phyloP scores from a whole-genome alignment of 2,888 invertebrate genomes.

The Agrotis clavis region DNA sequence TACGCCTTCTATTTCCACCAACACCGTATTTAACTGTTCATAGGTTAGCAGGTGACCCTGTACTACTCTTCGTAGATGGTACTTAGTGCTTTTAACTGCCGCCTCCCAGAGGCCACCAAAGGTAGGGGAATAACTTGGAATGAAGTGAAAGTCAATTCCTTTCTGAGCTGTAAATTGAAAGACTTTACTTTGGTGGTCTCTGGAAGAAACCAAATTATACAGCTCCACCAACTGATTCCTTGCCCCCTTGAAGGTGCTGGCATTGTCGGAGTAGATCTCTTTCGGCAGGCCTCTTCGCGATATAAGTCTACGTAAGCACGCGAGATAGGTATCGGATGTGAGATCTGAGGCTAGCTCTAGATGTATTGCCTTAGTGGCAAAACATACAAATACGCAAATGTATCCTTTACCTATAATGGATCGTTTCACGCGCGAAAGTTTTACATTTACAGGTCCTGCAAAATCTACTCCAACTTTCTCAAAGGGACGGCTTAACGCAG shows the following conservation, averaged over 20 bases:
- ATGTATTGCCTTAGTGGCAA: conserved; percentile 6
- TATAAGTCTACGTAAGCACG: neutral
- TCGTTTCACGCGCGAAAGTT: neutral
- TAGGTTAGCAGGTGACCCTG: neutral
- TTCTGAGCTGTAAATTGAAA: neutral
- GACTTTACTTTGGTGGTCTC: neutral
- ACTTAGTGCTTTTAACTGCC: neutral
- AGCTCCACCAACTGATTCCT: neutral
- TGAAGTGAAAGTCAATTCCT: neutral
- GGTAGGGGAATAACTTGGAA: neutral
- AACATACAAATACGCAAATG: conserved; percentile 10
- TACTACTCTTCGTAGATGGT: neutral
- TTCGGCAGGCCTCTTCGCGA: neutral
- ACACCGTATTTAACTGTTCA: conserved; percentile 4
- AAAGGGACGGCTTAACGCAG: neutral
- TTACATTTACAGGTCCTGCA: conserved; percentile 5
- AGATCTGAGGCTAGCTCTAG: neutral
- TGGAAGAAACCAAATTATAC: neutral
- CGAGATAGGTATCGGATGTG: neutral
- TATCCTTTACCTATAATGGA: neutral
- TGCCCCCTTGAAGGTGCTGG: neutral
- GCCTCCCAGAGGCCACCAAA: neutral
- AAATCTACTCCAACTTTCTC: neutral
- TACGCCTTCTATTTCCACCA: neutral
- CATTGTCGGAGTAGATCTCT: conserved; percentile 1